Evolutionary conservation across 2,797 vertebrate species (phyloP).

Genomic region (Lycodopsis pacificus): DNA sequence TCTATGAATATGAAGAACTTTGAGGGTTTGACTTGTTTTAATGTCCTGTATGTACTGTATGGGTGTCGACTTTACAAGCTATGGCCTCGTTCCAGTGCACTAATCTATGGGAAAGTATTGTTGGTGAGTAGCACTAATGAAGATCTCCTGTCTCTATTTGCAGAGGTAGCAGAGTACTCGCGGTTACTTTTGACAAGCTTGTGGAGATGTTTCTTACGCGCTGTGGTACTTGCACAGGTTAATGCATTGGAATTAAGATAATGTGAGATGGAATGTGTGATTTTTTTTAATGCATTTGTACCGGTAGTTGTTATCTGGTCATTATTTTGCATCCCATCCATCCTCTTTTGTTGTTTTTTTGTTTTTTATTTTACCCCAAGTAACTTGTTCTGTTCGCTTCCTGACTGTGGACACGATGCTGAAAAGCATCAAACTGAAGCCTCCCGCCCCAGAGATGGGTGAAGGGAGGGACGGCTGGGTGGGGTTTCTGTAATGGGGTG

Average conservation of each 20-base stretch:
- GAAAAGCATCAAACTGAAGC: slow-evolving; percentile 56
- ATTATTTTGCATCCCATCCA: slow-evolving; percentile 52
- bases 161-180: slow-evolving; percentile 34
- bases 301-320: slow-evolving; percentile 40
- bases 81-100: slow-evolving; percentile 61
- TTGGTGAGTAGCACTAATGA: slow-evolving; percentile 44
- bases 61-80: slow-evolving; percentile 36
- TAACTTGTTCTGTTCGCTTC: slow-evolving; percentile 34
- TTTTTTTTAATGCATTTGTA: slow-evolving; percentile 17
- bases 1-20: slow-evolving; percentile 78
- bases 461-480: slow-evolving; percentile 16
- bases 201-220: slow-evolving; percentile 28
- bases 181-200: slow-evolving; percentile 27
- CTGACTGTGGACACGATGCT: slow-evolving; percentile 68
- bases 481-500: slow-evolving; percentile 11
- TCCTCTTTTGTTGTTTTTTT: slow-evolving; percentile 39
- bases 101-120: slow-evolving; percentile 60
- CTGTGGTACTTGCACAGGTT: slow-evolving; percentile 62
- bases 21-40: slow-evolving; percentile 45
- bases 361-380: slow-evolving; percentile 64
- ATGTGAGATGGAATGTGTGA: slow-evolving; percentile 53
- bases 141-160: slow-evolving; percentile 28
- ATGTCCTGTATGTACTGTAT: slow-evolving; percentile 56
- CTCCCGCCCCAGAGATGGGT: slow-evolving; percentile 42
- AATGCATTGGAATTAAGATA: slow-evolving; percentile 62